Base-by-base conservation (phyloP, 2,113 vertebrate species). In the Dasyurus viverrinus region DNA sequence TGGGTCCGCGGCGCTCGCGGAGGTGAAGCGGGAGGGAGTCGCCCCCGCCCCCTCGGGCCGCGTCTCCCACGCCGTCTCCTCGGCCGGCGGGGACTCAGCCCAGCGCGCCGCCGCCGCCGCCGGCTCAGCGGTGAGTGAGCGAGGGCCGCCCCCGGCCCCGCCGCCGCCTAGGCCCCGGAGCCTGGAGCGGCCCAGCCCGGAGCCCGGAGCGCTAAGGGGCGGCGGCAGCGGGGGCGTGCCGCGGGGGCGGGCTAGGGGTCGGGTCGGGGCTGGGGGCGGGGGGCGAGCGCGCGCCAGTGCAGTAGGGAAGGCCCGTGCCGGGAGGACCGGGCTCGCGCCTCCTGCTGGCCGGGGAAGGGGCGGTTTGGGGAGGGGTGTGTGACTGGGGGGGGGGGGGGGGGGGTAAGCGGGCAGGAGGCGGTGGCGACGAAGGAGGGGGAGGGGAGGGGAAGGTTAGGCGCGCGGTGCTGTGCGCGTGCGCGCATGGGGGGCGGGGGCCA, bases 1-100 rank as follows among this genome's bases (percentile, higher is more conserved):
- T 96, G 97, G 98, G 97, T 97, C 97, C 98, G 98, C 93, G 97
- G 94, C 97, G 97, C 96, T 97, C 97, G 76, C 93, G 84, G 95
- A 97, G 97, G 97, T 94, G 94, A 96, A 96, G 95, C 95, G 92
- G 95, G 89, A 96, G 95, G 95, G 96, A 93, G 90, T 54, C 96
- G 92, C 91, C 92, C 95, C 89, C 91, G 91, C 90, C 68, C 92
- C 91, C 94, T 94, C 93, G 46, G 93, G 92, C 60, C 57, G 84
- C 90, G 48, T 50, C 60, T 84, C 92, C 94, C 84, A 91, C 97
- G 90, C 96, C 95, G 92, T 94, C 93, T 93, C 97, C 96, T 90
- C 48, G 97, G 96, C 94, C 97, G 46, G 98, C 95, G 97, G 95
- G 96, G 96, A 94, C 95, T 94, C 93, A 95, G 96, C 96, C 93